Percentiles rank a stretch among this genome's conserved stretches.
These are phyloP conservation scores for Drosophila cracens DNA, from an alignment of 2,888 invertebrate genomes.

Conservation along the genomic window DNA sequence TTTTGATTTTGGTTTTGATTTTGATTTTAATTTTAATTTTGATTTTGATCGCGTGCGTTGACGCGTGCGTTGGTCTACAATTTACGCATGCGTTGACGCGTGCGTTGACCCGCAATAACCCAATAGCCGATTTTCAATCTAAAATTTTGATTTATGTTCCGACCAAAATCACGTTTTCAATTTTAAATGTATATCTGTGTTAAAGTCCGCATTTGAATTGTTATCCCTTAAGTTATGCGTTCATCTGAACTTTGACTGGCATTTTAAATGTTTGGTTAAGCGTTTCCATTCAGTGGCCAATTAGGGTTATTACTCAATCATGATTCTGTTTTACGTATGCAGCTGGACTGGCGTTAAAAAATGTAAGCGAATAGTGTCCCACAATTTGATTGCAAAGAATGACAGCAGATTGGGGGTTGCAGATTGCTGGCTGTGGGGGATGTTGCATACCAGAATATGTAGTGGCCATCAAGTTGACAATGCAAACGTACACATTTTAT, in stretches of 20 bases:
- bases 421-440: neutral
- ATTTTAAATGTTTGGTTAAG: slow-evolving; percentile 34
- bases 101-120: too few relatives aligned
- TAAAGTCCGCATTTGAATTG: neutral
- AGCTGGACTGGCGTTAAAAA: slow-evolving; percentile 15
- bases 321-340: slow-evolving; percentile 36
- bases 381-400: slow-evolving; percentile 71
- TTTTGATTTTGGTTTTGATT: too few relatives aligned
- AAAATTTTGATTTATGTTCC: too few relatives aligned
- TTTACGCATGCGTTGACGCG: too few relatives aligned
- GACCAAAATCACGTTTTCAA: too few relatives aligned
- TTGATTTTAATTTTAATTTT: too few relatives aligned
- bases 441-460: slow-evolving; percentile 26
- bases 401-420: slow-evolving; percentile 46
- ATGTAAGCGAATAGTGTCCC: slow-evolving; percentile 50
- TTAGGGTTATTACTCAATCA: slow-evolving; percentile 43
- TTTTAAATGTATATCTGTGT: neutral
- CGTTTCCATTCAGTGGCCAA: slow-evolving; percentile 43
- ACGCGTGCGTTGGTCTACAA: too few relatives aligned
- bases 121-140: too few relatives aligned
- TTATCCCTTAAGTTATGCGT: slow-evolving; percentile 6
- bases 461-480: slow-evolving; percentile 61
- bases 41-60: too few relatives aligned
- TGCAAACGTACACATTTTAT: slow-evolving; percentile 66
- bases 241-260: slow-evolving; percentile 9